Conservation (phyloP, 1,140 invertebrate genomes). For the Chrysoperla carnea region DNA sequence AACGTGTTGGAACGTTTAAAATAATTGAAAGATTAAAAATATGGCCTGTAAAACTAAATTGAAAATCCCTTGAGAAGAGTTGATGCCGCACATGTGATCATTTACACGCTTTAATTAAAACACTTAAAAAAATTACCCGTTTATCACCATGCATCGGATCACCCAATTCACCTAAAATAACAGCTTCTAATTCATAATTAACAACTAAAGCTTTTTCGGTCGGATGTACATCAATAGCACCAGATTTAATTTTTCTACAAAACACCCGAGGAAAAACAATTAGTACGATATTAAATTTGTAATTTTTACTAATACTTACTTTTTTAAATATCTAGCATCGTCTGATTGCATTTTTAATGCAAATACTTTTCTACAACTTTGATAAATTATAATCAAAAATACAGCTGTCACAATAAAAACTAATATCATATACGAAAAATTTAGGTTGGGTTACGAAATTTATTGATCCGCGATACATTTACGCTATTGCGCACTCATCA, state of each 20-base stretch:
- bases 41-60: too few species aligned
- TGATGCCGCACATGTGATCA: too few species aligned
- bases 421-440: too few species aligned
- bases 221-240: slow-evolving; percentile 77
- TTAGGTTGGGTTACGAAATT: too few species aligned
- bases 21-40: too few species aligned
- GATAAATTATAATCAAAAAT: background rate
- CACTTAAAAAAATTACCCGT: slow-evolving; percentile 35
- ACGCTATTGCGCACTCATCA: too few species aligned
- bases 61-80: too few species aligned
- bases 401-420: too few species aligned
- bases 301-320: slow-evolving; percentile 21
- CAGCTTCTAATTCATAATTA: slow-evolving; percentile 76
- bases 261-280: slow-evolving; percentile 3
- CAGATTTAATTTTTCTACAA: slow-evolving; percentile 62
- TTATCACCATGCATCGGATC: slow-evolving; percentile 73
- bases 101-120: too few species aligned
- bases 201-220: slow-evolving; percentile 79
- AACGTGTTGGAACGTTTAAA: too few species aligned
- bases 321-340: slow-evolving; percentile 40
- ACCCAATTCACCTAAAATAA: slow-evolving; percentile 65
- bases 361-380: background rate
- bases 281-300: slow-evolving; percentile 3
- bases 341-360: slow-evolving; percentile 29
- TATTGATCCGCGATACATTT: too few species aligned